phyloP scores from a whole-genome alignment of 2,113 vertebrate species.

The Poicephalus gulielmi region DNA sequence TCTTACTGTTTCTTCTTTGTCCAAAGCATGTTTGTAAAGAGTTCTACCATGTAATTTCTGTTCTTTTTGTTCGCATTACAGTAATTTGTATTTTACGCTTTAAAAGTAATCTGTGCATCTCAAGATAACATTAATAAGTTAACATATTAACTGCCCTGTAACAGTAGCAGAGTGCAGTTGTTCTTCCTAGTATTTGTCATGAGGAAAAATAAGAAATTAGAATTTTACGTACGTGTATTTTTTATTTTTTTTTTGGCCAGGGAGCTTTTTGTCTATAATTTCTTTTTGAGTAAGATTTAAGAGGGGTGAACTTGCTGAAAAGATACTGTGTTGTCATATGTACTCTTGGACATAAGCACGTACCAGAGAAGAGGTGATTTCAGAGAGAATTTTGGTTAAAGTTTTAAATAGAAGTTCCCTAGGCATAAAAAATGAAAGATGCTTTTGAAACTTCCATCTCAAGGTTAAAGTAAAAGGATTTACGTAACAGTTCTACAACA shows the following conservation, averaged over 20 bases:
- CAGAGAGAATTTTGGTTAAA: neutral
- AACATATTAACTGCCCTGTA: neutral
- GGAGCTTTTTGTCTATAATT: neutral
- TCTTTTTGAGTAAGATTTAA: neutral
- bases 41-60: neutral
- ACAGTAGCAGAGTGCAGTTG: neutral
- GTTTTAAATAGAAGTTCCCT: neutral
- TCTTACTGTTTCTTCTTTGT: neutral
- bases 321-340: neutral
- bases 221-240: neutral
- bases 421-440: neutral
- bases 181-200: neutral
- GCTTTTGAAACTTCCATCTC: neutral
- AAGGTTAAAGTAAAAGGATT: neutral
- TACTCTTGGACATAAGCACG: neutral
- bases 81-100: neutral
- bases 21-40: neutral
- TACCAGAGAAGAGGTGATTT: neutral
- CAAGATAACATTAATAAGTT: neutral
- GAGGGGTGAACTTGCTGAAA: neutral
- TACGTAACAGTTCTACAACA: neutral
- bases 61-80: neutral
- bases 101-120: neutral
- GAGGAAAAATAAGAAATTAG: neutral
- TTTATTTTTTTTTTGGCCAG: neutral